A percentile compares a stretch with the other conserved stretches of the same genome.
These are phyloP conservation scores for Microplitis manilae DNA, from an alignment of 2,888 invertebrate species.

Conservation along the genomic window DNA sequence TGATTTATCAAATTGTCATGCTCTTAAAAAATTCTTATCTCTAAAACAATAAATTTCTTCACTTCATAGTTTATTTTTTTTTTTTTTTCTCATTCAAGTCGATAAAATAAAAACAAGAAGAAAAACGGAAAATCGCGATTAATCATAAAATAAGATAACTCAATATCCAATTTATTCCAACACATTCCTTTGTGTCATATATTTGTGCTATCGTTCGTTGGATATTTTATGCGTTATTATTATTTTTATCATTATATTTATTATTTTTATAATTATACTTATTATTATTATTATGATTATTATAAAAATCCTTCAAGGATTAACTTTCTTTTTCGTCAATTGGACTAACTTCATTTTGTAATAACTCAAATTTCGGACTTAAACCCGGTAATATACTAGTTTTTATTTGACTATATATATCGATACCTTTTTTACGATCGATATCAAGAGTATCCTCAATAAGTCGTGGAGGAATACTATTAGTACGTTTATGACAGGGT, in stretches of 20 bases:
- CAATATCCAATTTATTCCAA: not conserved
- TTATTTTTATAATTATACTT: conserved; percentile 15
- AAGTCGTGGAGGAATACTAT: conserved; percentile 75
- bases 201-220: not conserved
- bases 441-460: conserved; percentile 72
- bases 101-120: not conserved
- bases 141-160: not conserved
- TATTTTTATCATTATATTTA: not conserved
- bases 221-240: not conserved
- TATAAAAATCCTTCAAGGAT: conserved; percentile 52
- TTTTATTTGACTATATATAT: conserved; percentile 75
- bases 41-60: not conserved
- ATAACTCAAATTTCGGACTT: conserved; percentile 76
- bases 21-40: conserved; percentile 1
- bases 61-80: not conserved
- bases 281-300: conserved; percentile 1
- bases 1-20: not conserved
- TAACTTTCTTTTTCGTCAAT: conserved; percentile 69
- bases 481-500: conserved; percentile 72
- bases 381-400: conserved; percentile 74
- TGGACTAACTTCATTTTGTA: conserved; percentile 74
- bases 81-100: not conserved
- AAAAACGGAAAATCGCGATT: not conserved
- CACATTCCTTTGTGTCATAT: not conserved
- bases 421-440: conserved; percentile 66